Evolutionary conservation across 2,888 invertebrate genomes (phyloP), one percentile per base, ranked within the genome.

Genomic region (Latheticus oryzae): DNA sequence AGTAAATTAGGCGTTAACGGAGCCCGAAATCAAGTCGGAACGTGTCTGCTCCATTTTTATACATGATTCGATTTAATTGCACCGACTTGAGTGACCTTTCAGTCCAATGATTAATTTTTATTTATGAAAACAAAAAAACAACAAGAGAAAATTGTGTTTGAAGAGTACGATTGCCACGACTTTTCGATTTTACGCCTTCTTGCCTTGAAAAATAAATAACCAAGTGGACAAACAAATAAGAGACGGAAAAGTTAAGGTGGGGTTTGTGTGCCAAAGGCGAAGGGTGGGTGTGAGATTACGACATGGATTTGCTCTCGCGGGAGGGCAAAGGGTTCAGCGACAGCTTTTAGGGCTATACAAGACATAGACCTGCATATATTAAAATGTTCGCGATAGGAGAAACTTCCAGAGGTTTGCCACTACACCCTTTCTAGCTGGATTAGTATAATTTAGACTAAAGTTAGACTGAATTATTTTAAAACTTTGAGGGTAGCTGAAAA

Each of bases 1-100:
- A 38, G 52, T 47, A 55, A 62, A 62, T 60, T 62, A 55, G 37
- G 38, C 55, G 43, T 60, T 53, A 52, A 52, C 45, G 40, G 40
- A 26, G 38, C 45, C 38, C 35, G 32, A 45, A 30, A 30, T 43
- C 55, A 19, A 47, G 43, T 51, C 26, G 33, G 28, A 26, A 9
- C 40, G 32, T 28, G 12, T 17, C 7, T n/a, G n/a, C 43, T 11
- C 37, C 37, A 37, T 37, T 50, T 50, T 37, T 28, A 13, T 23
- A 26, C 26, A 13, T 28, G 5, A 23, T 12, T 37, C 23, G 35
- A 1, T 13, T 15, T 38, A 50, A 50, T 24, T 40, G 9, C 26
- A 7, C 5, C 19, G 11, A 16, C n/a, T 11, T 15, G 8, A 33
- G 15, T 33, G 8, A 33, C 17, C 15, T 33, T 16, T 32, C 7